These are phyloP conservation scores for Ectropis crepuscularia DNA, from an alignment of 2,888 invertebrate genomes.

Conservation along the genomic window DNA sequence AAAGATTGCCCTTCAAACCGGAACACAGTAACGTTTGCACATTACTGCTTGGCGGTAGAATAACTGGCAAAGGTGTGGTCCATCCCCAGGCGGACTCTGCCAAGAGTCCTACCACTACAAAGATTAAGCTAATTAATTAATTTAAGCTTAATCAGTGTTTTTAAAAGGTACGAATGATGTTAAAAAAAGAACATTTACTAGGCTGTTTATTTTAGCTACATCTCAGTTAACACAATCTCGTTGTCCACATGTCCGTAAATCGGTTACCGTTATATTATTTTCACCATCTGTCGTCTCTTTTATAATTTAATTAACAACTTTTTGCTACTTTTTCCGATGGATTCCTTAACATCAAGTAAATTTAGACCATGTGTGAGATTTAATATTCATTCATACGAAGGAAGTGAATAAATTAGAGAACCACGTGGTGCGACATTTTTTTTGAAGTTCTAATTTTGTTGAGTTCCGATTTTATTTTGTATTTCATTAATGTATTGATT, in stretches of 20 bases:
- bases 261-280: slow-evolving; percentile 52
- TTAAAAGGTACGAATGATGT: neutral
- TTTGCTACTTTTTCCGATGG: slow-evolving; percentile 42
- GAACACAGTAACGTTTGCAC: too few species aligned
- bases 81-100: too few species aligned
- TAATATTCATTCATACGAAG: slow-evolving; percentile 19
- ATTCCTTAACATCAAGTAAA: slow-evolving; percentile 42
- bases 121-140: too few species aligned
- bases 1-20: too few species aligned
- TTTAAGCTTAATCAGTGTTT: too few species aligned
- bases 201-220: slow-evolving; percentile 69
- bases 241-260: slow-evolving; percentile 76
- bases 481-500: too few species aligned
- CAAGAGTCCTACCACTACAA: too few species aligned
- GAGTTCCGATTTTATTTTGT: too few species aligned
- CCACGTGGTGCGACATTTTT: slow-evolving; percentile 26
- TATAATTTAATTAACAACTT: slow-evolving; percentile 69
- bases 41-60: too few species aligned
- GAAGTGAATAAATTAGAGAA: slow-evolving; percentile 34
- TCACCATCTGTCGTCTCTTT: slow-evolving; percentile 53
- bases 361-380: slow-evolving; percentile 29
- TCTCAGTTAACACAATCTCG: slow-evolving; percentile 48
- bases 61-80: too few species aligned
- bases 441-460: slow-evolving; percentile 11
- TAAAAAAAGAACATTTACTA: slow-evolving; percentile 28